These are phyloP conservation scores for Diplolepis rosae DNA, from an alignment of 2,888 invertebrate genomes.

Conservation along the genomic window DNA sequence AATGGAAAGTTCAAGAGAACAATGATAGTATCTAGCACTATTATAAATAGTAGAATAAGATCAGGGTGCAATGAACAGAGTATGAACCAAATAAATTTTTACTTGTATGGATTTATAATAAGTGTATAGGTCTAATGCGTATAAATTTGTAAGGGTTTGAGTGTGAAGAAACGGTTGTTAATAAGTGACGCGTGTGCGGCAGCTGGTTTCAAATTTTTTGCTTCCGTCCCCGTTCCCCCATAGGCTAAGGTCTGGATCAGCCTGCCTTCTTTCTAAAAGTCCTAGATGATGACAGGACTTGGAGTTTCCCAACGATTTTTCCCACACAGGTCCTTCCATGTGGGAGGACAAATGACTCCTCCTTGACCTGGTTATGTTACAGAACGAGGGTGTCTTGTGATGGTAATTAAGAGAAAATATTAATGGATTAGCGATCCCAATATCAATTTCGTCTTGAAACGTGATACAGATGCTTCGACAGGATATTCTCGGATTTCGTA, in stretches of 20 bases:
- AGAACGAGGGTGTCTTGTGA: background rate
- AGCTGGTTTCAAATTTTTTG: conserved; percentile 68
- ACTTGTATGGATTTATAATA: too few relatives aligned
- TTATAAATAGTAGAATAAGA: too few relatives aligned
- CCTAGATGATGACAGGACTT: conserved; percentile 5
- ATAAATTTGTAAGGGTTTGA: too few relatives aligned
- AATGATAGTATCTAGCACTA: too few relatives aligned
- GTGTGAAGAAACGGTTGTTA: conserved; percentile 63
- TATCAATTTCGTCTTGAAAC: conserved; percentile 7
- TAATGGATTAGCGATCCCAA: conserved; percentile 14
- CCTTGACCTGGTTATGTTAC: background rate
- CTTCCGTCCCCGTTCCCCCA: conserved; percentile 33
- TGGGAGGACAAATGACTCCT: background rate
- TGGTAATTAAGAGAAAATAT: conserved; percentile 3
- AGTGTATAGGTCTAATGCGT: too few relatives aligned
- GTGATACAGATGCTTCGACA: background rate
- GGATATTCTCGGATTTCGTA: conserved; percentile 12
- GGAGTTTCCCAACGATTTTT: conserved; percentile 24
- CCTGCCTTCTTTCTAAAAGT: conserved; percentile 4
- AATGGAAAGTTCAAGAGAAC: too few relatives aligned
- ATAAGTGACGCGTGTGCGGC: conserved; percentile 71
- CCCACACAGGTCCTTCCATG: background rate
- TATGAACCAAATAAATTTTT: too few relatives aligned
- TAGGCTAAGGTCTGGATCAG: background rate
- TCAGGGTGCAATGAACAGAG: too few relatives aligned